Percentiles rank a stretch among this genome's conserved stretches.
phyloP scores from a whole-genome alignment of 92 coral and sea anemone species.

The Parazoanthus darwini region DNA sequence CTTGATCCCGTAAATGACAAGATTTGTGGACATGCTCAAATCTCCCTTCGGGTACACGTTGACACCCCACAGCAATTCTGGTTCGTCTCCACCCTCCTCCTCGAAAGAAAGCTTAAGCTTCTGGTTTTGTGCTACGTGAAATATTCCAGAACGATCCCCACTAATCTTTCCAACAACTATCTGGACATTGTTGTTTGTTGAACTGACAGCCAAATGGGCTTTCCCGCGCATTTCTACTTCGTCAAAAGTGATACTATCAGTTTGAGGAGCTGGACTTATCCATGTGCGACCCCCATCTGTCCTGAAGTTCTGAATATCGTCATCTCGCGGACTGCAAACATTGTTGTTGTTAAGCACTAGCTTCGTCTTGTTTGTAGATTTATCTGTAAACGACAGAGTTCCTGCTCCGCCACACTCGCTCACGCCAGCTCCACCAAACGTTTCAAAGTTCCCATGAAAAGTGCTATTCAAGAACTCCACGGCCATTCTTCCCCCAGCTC shows the following conservation, averaged over 20 bases:
- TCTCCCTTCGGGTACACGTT: constrained; percentile 66
- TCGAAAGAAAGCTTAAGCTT: constrained; percentile 42
- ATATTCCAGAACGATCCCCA: constrained; percentile 65
- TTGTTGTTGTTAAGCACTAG: constrained; percentile 61
- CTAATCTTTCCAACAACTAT: constrained; percentile 57
- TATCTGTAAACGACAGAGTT: constrained; percentile 48
- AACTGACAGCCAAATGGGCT: constrained; percentile 57
- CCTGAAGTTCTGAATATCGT: constrained; percentile 51
- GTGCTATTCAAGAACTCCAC: constrained; percentile 53
- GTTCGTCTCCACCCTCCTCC: constrained; percentile 20
- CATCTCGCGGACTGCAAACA: constrained; percentile 54
- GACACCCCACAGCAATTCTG: constrained; percentile 69
- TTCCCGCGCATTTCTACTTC: constrained; percentile 67
- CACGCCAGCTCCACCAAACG: constrained; percentile 64
- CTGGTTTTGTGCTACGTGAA: constrained; percentile 61
- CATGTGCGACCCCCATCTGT: constrained; percentile 70
- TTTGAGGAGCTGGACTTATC: constrained; percentile 50
- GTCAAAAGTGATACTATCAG: constrained; percentile 41
- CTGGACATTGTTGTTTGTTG: constrained; percentile 33
- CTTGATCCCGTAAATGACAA: constrained; percentile 64
- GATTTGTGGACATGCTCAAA: constrained; percentile 58
- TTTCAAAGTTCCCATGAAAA: constrained; percentile 54
- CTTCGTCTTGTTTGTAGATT: constrained; percentile 36
- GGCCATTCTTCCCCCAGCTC: constrained; percentile 73
- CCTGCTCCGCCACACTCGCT: constrained; percentile 66